Evolutionary conservation across 2,113 vertebrate genomes (phyloP).

Genomic region (Mungos mungo): DNA sequence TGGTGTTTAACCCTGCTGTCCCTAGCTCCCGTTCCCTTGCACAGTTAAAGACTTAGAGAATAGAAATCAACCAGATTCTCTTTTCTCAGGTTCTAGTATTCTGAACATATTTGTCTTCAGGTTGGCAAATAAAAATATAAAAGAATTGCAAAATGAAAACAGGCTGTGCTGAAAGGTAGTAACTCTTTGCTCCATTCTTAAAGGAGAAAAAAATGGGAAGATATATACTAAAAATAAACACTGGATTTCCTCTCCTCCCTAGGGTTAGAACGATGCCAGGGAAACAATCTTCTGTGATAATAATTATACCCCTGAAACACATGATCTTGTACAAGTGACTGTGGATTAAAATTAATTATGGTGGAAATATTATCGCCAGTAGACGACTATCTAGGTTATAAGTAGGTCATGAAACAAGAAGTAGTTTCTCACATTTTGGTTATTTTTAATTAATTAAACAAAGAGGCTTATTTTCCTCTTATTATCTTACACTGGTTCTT

Average conservation of each 20-base stretch:
- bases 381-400: background rate
- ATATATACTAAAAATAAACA: background rate
- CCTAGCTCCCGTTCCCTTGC: background rate
- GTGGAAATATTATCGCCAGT: background rate
- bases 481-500: background rate
- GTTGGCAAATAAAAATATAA: constrained; percentile 34
- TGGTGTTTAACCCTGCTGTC: background rate
- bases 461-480: background rate
- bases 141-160: constrained; percentile 28
- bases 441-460: constrained; percentile 43
- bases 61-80: background rate
- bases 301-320: background rate
- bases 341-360: constrained; percentile 22
- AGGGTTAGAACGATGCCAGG: background rate
- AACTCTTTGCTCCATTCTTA: background rate
- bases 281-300: background rate
- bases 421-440: background rate
- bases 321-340: background rate
- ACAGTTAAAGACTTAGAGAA: background rate
- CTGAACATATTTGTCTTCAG: constrained; percentile 25
- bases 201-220: background rate
- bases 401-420: background rate
- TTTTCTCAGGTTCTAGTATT: constrained; percentile 8
- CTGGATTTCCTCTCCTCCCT: background rate
- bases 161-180: background rate